Evolutionary conservation across 2,888 invertebrate species (phyloP).

Genomic region (Coelinius sp.): DNA sequence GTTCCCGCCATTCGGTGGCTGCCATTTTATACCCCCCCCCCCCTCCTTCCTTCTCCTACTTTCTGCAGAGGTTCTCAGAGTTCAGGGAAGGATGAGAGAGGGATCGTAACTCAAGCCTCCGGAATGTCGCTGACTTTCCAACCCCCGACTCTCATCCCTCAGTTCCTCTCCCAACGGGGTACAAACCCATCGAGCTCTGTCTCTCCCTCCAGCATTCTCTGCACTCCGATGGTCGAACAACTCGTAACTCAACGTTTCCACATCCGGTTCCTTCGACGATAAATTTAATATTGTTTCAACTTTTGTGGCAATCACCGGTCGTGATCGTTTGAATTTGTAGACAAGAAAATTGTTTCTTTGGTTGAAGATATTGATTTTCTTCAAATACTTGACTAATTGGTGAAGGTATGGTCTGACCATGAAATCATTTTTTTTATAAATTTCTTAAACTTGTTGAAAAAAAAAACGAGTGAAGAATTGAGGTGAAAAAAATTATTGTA

Average conservation of each 20-base stretch:
- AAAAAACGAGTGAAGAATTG: background rate
- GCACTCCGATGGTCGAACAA: slow-evolving; percentile 36
- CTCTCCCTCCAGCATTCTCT: slow-evolving; percentile 27
- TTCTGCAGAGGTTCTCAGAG: slow-evolving; percentile 1
- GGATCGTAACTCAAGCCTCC: slow-evolving; percentile 52
- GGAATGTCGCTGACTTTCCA: slow-evolving; percentile 51
- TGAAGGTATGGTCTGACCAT: no score
- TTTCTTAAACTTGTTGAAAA: background rate
- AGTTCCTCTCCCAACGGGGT: slow-evolving; percentile 10
- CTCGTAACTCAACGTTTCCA: slow-evolving; percentile 53
- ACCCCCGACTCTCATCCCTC: slow-evolving; percentile 33
- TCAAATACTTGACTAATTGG: no score
- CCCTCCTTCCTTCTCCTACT: background rate
- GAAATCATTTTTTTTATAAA: background rate
- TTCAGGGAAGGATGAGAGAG: background rate
- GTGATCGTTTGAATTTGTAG: slow-evolving; percentile 14
- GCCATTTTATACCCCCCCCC: slow-evolving; percentile 49
- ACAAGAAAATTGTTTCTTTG: slow-evolving; percentile 17
- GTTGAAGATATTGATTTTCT: background rate
- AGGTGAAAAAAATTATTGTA: slow-evolving; percentile 3
- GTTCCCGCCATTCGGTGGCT: slow-evolving; percentile 60
- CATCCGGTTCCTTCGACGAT: slow-evolving; percentile 59
- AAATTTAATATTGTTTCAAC: slow-evolving; percentile 71
- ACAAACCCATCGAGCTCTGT: slow-evolving; percentile 24
- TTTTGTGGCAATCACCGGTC: slow-evolving; percentile 61